These are phyloP conservation scores for Alectoris magna DNA, from an alignment of 2,797 vertebrate species.

Conservation along the genomic window DNA sequence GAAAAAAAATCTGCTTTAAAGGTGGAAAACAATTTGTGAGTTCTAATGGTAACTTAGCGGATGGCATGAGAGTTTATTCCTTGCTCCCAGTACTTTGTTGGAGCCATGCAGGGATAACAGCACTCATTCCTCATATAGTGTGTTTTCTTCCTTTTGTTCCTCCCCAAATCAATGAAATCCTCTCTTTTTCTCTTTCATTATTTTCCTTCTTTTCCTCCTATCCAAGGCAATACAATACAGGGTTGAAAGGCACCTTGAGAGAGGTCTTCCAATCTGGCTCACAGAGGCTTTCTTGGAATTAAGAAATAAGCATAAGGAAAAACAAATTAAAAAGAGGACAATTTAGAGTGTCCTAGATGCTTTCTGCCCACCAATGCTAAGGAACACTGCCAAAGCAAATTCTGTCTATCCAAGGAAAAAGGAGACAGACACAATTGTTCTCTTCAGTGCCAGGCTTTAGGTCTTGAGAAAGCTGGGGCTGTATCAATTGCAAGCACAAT, in stretches of 20 bases:
- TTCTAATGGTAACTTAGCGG: neutral
- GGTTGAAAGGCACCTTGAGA: neutral
- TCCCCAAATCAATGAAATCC: neutral
- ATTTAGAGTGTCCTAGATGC: neutral
- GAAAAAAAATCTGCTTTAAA: neutral
- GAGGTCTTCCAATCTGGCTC: neutral
- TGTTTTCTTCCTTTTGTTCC: neutral
- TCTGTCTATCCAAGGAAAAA: slow-evolving; percentile 10
- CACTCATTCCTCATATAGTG: neutral
- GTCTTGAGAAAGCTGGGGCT: slow-evolving; percentile 23
- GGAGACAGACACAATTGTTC: slow-evolving; percentile 1
- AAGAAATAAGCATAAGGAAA: neutral
- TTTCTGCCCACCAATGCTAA: neutral
- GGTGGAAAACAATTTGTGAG: neutral
- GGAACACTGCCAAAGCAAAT: neutral
- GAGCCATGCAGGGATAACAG: neutral
- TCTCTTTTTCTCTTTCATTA: neutral
- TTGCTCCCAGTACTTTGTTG: neutral
- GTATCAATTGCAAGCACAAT: slow-evolving; percentile 43
- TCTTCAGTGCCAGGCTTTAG: neutral
- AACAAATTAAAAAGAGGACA: neutral
- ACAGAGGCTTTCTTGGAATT: neutral
- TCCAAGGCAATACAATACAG: neutral
- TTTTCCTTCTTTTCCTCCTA: neutral
- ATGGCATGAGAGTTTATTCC: neutral